phyloP scores from a whole-genome alignment of 2,797 vertebrate species.

The Eurystomus glaucurus region DNA sequence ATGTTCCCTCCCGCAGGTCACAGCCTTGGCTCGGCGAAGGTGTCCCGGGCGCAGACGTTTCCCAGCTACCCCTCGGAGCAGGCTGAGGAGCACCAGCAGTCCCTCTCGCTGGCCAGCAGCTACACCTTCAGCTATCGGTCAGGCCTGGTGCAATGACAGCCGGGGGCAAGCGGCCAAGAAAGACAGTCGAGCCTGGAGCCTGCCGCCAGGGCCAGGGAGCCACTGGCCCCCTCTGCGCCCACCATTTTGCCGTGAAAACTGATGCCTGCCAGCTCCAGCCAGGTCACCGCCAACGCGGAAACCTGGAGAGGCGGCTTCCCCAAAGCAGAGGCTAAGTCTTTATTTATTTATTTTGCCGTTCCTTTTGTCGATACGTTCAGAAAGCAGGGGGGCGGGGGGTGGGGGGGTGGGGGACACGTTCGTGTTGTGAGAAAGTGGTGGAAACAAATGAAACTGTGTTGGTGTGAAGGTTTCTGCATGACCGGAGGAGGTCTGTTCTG shows the following conservation, averaged over 20 bases:
- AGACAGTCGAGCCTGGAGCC: conserved; percentile 82
- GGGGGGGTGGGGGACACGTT: neutral
- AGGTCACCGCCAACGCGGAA: conserved; percentile 35
- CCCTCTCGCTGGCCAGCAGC: conserved; percentile 82
- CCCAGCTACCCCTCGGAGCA: conserved; percentile 92
- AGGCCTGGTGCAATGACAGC: conserved; percentile 92
- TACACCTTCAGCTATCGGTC: conserved; percentile 89
- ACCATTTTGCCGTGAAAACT: conserved; percentile 63
- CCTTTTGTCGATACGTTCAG: conserved; percentile 66
- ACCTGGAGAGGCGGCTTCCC: conserved; percentile 72
- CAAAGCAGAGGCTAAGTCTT: conserved; percentile 79
- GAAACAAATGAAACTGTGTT: conserved; percentile 64
- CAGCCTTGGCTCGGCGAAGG: conserved; percentile 88
- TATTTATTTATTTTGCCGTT: conserved; percentile 82
- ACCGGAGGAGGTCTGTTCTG: neutral
- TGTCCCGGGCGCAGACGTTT: conserved; percentile 96
- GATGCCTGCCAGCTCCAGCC: conserved; percentile 46
- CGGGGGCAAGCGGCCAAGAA: conserved; percentile 9
- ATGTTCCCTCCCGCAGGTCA: conserved; percentile 78
- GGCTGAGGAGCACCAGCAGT: conserved; percentile 83
- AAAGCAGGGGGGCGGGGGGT: neutral
- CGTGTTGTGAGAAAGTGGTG: conserved; percentile 67
- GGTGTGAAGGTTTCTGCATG: conserved; percentile 66
- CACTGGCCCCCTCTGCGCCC: conserved; percentile 34
- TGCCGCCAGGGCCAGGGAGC: conserved; percentile 40